Base-by-base conservation (phyloP, 2,888 invertebrate genomes). In the Oligia strigilis region DNA sequence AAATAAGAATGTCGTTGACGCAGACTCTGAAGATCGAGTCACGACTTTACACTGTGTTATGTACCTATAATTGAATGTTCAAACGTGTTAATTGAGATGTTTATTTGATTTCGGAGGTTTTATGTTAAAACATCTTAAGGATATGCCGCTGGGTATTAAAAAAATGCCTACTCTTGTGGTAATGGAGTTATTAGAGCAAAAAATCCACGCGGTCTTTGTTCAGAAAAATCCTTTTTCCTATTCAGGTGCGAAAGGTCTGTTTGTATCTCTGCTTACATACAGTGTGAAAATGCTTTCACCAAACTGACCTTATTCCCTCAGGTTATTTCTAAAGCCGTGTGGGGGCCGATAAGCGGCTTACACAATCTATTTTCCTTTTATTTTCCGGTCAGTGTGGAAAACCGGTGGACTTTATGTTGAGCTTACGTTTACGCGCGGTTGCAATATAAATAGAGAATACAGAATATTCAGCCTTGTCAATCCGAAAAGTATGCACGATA, bases 1-100 rank as follows among this genome's bases (percentile, higher is more conserved):
- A 87, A 72, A 74, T 72, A 84, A 75, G 87, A 87, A 89, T 90
- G 86, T 81, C 82, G 83, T 84, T 74, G 86, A 86, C 78, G 74
- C 64, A 75, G 67, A 72, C 70, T 69, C 78, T 78, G 67, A 67
- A 78, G 71, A 72, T 80, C 81, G 67, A 87, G 80, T 86, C 87
- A 83, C 88, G 86, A 88, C 62, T 78, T 79, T 46, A 82, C 77
- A 71, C 75, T 71, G 64, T 82, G 72, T 72, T 88, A 74, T 78
- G 76, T 72, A 69, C 9, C 0, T 9, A 11, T 89, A 88, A 89
- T 88, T 75, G 84, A 86, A 82, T 81, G 60, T 64, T 77, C 79
- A 84, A 86, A 86, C 69, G 76, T 70, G 65, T 75, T 55, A 79
- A 82, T 82, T 82, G 77, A 80, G 72, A 78, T 75, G 89, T 87